Evolutionary conservation across 1,140 invertebrate genomes (phyloP), one percentile per base, ranked within the genome.

Genomic region (Pentalonia nigronervosa): DNA sequence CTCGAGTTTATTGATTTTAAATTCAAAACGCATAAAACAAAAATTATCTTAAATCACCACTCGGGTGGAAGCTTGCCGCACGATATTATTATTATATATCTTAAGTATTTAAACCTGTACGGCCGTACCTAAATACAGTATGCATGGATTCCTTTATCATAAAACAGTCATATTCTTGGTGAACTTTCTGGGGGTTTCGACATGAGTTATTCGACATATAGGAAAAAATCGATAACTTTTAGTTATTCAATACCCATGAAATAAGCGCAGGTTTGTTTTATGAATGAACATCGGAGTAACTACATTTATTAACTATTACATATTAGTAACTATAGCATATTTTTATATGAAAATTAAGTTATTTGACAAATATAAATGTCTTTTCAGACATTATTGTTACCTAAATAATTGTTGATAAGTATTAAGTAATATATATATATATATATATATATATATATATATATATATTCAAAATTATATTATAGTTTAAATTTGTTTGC

Each of bases 11-110:
- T 48, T 34, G 67, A 81, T 81, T 81, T 81, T 81, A 48, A 91
- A 91, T 91, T 81, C 30, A 47, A 91, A 50, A 48, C n/a, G 25
- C n/a, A 81, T 50, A 91, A 91, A 48, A 91, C 36, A 81, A 91
- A 91, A 81, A 91, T 41, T 67, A 47, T 76, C 60, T 76, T 76
- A 76, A 76, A 76, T 76, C n/a, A 17, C n/a, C 30, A 76, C 11
- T 4, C 14, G 60, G 14, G n/a, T n/a, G 6, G n/a, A n/a, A 67
- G 50, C 20, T n/a, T 14, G 41, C 41, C 41, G 30, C 30, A 67
- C 30, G 30, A 67, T n/a, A 67, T 30, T 67, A n/a, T 34, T 34
- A 76, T 34, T n/a, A 67, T n/a, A n/a, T 34, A 6, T n/a, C 14
- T 76, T 76, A 20, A 1, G 30, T 76, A 67, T 6, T 0, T 3